Base-by-base conservation (phyloP, 2,113 vertebrate species). In the Candoia aspera region DNA sequence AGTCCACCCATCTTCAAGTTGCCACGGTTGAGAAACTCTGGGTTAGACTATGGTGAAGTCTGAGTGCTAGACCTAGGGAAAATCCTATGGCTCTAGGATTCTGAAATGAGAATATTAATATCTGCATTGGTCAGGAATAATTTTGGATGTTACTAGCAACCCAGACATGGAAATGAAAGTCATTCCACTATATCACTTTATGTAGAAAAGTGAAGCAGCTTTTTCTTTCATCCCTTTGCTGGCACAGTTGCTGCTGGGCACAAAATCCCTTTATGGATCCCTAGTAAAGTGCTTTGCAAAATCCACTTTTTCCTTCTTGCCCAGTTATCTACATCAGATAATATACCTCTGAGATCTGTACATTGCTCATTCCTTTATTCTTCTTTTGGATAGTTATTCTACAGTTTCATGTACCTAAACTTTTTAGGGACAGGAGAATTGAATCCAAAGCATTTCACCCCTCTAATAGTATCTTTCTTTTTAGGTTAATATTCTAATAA, bases 341-440 rank as follows among this genome's bases (percentile, higher is more conserved):
- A 29, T 57, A 86, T 29, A 86, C 29, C 23, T 46, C 29, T 33
- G 85, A 57, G 1, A 29, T 89, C n/a, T 53, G 5, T 92, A 0
- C 1, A 29, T 62, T 62, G 33, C 6, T 11, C 0, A 0, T 15
- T 93, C 0, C 12, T 94, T 68, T n/a, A n/a, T 33, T 60, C 57
- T 42, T 90, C 59, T 90, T 92, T 57, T 73, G 91, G 55, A 90
- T 6, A 68, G 12, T 13, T 87, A 49, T 90, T 88, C 54, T 86
- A 83, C 0, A 49, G 0, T 58, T 17, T 6, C 54, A 90, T 5
- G 49, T 49, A 49, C 49, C 49, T 49, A 49, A 2, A 49, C 3
- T 24, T 21, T 64, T 24, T 64, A 24, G 23, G 23, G 24, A 26
- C 62, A 49, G 9, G 62, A 64, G 23, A 21, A 6, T 26, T 64